These are phyloP conservation scores for Axea sp. DNA, from an alignment of 2,888 invertebrate genomes.

Conservation along the genomic window DNA sequence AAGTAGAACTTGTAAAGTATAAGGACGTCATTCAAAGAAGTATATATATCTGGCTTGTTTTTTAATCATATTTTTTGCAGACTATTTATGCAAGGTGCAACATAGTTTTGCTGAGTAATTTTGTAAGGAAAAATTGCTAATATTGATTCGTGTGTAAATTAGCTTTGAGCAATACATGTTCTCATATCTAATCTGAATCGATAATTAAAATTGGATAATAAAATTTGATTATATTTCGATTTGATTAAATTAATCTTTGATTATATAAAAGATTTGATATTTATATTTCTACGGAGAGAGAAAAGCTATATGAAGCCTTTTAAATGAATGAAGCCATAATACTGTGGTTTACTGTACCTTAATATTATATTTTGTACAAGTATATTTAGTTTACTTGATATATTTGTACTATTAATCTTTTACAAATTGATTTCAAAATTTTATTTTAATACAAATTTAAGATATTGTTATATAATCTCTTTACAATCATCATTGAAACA, in stretches of 20 bases:
- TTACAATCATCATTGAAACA: no score
- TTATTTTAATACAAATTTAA: no score
- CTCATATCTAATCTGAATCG: slow-evolving; percentile 5
- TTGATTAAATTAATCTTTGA: slow-evolving; percentile 50
- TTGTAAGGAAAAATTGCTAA: background rate
- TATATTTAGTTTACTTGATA: no score
- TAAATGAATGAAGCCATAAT: slow-evolving; percentile 72
- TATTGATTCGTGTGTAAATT: background rate
- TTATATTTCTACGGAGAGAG: slow-evolving; percentile 46
- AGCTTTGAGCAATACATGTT: background rate
- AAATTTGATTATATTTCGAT: slow-evolving; percentile 38
- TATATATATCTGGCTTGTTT: no score
- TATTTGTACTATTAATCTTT: slow-evolving; percentile 28
- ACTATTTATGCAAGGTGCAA: no score
- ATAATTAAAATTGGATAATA: slow-evolving; percentile 23
- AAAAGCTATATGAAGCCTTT: slow-evolving; percentile 71
- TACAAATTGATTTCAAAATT: no score
- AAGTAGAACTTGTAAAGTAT: no score
- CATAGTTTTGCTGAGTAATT: background rate
- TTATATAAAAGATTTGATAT: slow-evolving; percentile 59
- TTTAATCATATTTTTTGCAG: no score
- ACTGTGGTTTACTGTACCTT: slow-evolving; percentile 64
- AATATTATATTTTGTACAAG: slow-evolving; percentile 65
- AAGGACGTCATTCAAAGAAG: no score
- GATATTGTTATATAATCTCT: no score